A percentile compares a stretch with the other conserved stretches of the same genome.
phyloP scores from a whole-genome alignment of 2,797 vertebrate species.

The Delichon dasypus region DNA sequence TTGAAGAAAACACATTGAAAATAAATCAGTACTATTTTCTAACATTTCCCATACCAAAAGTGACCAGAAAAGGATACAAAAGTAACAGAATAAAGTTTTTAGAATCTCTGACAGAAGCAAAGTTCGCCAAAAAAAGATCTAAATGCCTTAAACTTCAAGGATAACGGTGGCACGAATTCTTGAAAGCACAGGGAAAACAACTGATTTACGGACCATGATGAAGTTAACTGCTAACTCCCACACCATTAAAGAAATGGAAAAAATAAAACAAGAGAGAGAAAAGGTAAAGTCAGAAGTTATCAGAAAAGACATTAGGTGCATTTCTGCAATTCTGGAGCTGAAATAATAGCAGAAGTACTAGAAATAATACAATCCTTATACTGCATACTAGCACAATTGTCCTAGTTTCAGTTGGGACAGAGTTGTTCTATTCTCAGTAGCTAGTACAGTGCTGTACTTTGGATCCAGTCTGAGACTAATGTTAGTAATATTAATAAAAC shows the following conservation, averaged over 20 bases:
- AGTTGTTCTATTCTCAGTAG: background rate
- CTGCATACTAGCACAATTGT: background rate
- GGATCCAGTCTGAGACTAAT: background rate
- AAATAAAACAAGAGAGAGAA: background rate
- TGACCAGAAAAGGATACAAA: background rate
- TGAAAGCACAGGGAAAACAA: background rate
- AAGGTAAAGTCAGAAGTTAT: background rate
- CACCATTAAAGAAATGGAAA: fast-evolving
- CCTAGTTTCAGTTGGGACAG: background rate
- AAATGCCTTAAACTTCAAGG: background rate
- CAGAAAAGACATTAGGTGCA: background rate
- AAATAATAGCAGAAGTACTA: background rate
- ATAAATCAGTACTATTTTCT: background rate
- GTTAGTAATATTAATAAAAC: background rate
- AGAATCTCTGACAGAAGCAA: background rate
- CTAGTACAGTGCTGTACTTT: background rate
- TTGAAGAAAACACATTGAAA: fast-evolving
- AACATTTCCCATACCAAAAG: background rate
- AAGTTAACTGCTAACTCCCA: background rate
- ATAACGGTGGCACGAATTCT: background rate
- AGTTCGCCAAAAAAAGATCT: background rate
- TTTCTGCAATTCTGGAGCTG: background rate
- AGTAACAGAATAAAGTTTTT: background rate
- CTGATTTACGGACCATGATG: fast-evolving
- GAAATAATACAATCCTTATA: background rate